Base-by-base conservation (phyloP, 2,888 invertebrate species). In the Drosophila setosimentum region DNA sequence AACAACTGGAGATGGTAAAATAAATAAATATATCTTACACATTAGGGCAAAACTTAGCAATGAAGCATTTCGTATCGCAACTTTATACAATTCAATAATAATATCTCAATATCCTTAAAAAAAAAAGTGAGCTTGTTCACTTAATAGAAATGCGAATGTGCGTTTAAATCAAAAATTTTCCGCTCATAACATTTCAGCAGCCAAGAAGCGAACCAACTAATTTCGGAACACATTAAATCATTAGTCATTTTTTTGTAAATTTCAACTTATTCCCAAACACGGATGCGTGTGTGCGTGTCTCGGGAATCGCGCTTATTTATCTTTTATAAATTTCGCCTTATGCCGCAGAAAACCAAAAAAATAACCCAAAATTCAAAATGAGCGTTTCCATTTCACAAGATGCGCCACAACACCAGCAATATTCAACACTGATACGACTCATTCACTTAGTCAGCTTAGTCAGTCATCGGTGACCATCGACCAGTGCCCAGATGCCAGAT, bases 221-320 rank as follows among this genome's bases (percentile, higher is more conserved):
- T 72, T 82, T 85, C 77, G 61, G 70, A 67, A 51, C 74, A 85
- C 71, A 67, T 77, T 79, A 72, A 88, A 73, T 76, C 80, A 88
- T 83, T 80, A 88, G 83, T 83, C 86, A 88, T 88, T 45, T 16
- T 89, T 42, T 87, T 82, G n/a, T 73, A 80, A 82, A 77, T 87
- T 87, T 87, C 79, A 82, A 78, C 79, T 85, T 73, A 60, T 65
- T 66, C 16, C 62, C 67, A 69, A 49, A 29, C 42, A 5, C 33
- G 40, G 42, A 42, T 58, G 35, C 42, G 11, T 68, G 29, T 35
- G 10, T 65, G n/a, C n/a, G 50, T 75, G 58, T 73, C 67, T 87
- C 77, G 66, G 60, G 73, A 75, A 87, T 89, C 87, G 79, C 67
- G 85, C 70, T 77, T 73, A 84, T 89, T 89, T 87, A 84, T 82